These are phyloP conservation scores for Gallinago nigripennis DNA, from an alignment of 2,797 vertebrate genomes.

Conservation along the genomic window DNA sequence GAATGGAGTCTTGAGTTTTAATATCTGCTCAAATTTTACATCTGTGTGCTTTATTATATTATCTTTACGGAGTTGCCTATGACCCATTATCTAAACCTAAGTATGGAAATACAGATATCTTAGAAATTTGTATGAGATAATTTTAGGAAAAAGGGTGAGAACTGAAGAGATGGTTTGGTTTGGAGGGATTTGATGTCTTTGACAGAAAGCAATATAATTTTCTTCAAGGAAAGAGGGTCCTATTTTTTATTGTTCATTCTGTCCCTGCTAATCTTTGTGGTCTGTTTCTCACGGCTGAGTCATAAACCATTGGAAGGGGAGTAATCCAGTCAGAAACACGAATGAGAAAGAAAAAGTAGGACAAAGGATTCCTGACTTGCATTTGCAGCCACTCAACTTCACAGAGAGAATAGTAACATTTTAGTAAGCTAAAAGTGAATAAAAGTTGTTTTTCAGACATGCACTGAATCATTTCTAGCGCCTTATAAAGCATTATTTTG, in stretches of 20 bases:
- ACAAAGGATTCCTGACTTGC: neutral
- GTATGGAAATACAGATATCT: neutral
- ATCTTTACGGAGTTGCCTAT: neutral
- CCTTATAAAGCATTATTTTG: conserved; percentile 62
- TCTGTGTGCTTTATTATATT: neutral
- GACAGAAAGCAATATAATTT: neutral
- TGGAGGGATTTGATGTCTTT: neutral
- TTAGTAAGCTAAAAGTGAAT: conserved; percentile 14
- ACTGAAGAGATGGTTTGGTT: neutral
- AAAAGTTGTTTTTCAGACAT: conserved; percentile 4
- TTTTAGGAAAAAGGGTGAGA: neutral
- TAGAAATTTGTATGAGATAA: neutral
- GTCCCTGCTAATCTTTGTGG: neutral
- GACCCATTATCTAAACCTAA: neutral
- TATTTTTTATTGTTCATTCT: neutral
- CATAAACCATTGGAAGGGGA: neutral
- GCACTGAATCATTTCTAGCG: conserved; percentile 41
- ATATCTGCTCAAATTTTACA: neutral
- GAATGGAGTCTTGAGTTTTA: neutral
- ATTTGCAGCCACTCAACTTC: neutral
- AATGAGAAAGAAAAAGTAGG: neutral
- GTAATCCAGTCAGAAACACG: neutral
- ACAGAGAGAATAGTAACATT: neutral
- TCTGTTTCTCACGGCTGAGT: neutral
- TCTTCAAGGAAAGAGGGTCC: neutral